Evolutionary conservation across 1,140 invertebrate species (phyloP), one percentile per base, ranked within the genome.

Genomic region (Drosophila cardini): DNA sequence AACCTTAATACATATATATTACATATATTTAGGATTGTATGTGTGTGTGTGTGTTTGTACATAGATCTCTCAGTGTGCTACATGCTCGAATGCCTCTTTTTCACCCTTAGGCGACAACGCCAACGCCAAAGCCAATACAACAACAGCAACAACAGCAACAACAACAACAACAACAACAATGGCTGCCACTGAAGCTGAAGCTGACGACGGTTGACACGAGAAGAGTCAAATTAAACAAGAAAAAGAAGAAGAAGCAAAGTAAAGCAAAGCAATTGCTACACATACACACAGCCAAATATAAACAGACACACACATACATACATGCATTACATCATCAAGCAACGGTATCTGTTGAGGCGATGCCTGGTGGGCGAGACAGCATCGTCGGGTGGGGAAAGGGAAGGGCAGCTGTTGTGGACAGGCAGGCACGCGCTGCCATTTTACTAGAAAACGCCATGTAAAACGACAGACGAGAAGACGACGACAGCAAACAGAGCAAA

Each of bases 361-460:
- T n/a, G n/a, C n/a, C 46, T 7, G 57, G 55, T 38, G 36, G 43
- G 15, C 13, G 15, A 42, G 50, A 7, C 13, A 10, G 43, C 21
- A 26, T 26, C 21, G 5, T 26, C 0, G 21, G 21, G 21, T 26
- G 21, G 21, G 21, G 21, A 4, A 4, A 46, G 48, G 56, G 26
- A 5, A 1, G 21, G 21, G 21, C 21, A 26, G 42, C 53, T 50
- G 60, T 4, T 26, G 36, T 15, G 46, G 60, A 34, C 63, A 48
- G 55, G 52, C 77, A 77, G 55, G 52, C 77, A 77, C 64, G 53
- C 70, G 84, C 84, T 87, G 84, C 84, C 84, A 87, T 87, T 87
- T 87, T 89, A 89, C 89, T 87, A 89, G 84, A 80, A 75, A 80
- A 80, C 76, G 84, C 84, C 80, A 89, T 87, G 84, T 87, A 89